Evolutionary conservation across 2,113 vertebrate species (phyloP).

Genomic region (Rhinolophus sinicus): DNA sequence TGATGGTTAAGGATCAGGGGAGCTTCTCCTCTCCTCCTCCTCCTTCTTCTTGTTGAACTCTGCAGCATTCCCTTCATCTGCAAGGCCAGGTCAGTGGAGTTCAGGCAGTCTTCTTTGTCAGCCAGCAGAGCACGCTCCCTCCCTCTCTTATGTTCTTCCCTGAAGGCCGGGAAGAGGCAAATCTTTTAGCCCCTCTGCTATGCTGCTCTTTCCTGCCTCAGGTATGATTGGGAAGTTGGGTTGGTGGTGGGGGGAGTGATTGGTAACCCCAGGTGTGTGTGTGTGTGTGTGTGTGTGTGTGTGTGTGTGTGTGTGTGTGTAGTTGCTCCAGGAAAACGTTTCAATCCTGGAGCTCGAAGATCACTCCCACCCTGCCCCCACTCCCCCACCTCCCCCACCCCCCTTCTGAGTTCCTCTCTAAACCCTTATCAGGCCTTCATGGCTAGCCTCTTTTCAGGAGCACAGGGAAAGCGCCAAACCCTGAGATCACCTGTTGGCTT

Average conservation of each 20-base stretch:
- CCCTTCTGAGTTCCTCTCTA: neutral
- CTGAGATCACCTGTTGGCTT: conserved; percentile 51
- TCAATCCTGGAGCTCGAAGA: neutral
- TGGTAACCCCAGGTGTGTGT: neutral
- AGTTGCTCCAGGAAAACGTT: neutral
- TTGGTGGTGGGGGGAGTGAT: neutral
- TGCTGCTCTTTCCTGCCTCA: neutral
- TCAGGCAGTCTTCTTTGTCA: neutral
- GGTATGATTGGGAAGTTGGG: neutral
- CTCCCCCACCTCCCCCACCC: too few species aligned
- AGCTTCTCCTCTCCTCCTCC: neutral
- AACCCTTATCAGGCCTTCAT: neutral
- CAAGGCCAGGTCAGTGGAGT: neutral
- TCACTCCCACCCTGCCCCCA: too few species aligned
- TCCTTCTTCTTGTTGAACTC: neutral
- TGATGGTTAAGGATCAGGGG: rapidly evolving
- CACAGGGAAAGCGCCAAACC: neutral
- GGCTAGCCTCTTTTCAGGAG: neutral
- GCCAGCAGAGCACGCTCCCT: neutral
- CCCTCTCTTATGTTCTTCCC: neutral
- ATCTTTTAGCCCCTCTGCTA: neutral
- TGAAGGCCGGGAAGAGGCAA: neutral
- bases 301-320: neutral
- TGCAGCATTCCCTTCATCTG: neutral
- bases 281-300: neutral